Percentiles rank a stretch among this genome's conserved stretches.
phyloP scores from a whole-genome alignment of 1,140 invertebrate species.

The Colletes latitarsis region DNA sequence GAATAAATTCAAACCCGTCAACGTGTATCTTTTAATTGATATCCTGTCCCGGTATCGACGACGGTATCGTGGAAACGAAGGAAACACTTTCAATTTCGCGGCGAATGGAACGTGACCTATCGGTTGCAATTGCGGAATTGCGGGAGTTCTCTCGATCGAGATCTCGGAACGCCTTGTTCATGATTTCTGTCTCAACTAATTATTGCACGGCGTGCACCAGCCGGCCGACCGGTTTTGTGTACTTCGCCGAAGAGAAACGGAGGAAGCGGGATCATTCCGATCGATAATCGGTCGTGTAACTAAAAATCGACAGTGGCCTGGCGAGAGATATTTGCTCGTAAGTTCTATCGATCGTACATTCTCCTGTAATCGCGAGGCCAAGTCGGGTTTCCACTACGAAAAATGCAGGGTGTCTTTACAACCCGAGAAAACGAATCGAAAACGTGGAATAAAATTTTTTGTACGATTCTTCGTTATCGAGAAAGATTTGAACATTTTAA shows the following conservation, averaged over 20 bases:
- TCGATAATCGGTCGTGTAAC: slow-evolving; percentile 28
- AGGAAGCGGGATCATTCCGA: slow-evolving; percentile 11
- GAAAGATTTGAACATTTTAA: too few relatives aligned
- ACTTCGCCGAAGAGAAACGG: slow-evolving; percentile 10
- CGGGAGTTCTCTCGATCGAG: slow-evolving; percentile 17
- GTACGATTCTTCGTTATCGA: too few relatives aligned
- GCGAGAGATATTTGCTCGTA: slow-evolving; percentile 14
- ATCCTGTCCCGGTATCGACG: neutral
- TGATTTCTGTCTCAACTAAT: slow-evolving; percentile 46
- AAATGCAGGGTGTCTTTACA: neutral
- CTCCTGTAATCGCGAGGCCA: neutral
- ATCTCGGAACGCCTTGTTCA: slow-evolving; percentile 35
- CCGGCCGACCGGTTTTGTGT: slow-evolving; percentile 14
- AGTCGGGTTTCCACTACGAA: neutral
- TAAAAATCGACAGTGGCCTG: slow-evolving; percentile 14
- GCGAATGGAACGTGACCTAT: slow-evolving; percentile 32
- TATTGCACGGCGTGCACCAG: slow-evolving; percentile 16
- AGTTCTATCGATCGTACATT: slow-evolving; percentile 7
- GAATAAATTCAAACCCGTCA: too few relatives aligned
- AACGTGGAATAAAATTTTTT: too few relatives aligned
- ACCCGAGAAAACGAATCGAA: too few relatives aligned
- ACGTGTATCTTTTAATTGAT: slow-evolving; percentile 38
- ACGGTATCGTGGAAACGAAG: slow-evolving; percentile 34
- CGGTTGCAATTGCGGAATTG: slow-evolving; percentile 38
- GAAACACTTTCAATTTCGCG: slow-evolving; percentile 15